Evolutionary conservation across 2,797 vertebrate genomes (phyloP), one percentile per base, ranked within the genome.

Genomic region (Hoplostethus atlanticus): DNA sequence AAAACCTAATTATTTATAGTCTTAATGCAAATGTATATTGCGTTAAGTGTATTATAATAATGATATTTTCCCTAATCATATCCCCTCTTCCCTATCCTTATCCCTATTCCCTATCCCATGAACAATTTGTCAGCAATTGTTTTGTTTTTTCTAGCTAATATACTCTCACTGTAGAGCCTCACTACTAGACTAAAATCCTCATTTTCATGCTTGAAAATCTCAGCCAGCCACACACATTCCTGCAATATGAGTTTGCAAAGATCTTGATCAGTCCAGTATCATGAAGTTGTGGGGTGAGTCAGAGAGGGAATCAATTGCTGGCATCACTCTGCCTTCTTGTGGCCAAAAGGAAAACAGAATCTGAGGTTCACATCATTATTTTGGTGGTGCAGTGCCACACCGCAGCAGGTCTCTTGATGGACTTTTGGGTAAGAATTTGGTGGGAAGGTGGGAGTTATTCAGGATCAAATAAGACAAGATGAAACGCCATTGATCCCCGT

Each of bases 371-470:
- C 70, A 53, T 34, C 31, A 0, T 58, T 71, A 66, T 44, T 30
- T 48, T 61, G 80, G 75, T 17, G 70, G 53, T 46, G 77, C 79
- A 90, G 86, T 66, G 79, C 87, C 86, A 81, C 87, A 80, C 83
- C 56, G 87, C 89, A 87, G 90, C 61, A 1, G 9, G 15, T 28
- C 28, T 28, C 28, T 28, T 28, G 28, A 28, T 28, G 28, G 28
- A 28, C 28, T 28, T 28, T 28, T 28, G 28, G 2, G 28, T 28
- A 28, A 28, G 28, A 28, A 28, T 28, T 28, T 28, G 28, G 28
- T 28, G 28, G 28, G 3, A 28, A 28, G 28, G 28, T 28, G 28
- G 28, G 28, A 28, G 28, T 28, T 28, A 28, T 28, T 28, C 28
- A 28, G 28, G 28, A 28, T 28, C 28, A 28, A 28, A 28, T 28